A percentile compares a stretch with the other conserved stretches of the same genome.
Evolutionary conservation across 2,797 vertebrate genomes (phyloP).

Genomic region (Cirrhinus mrigala): DNA sequence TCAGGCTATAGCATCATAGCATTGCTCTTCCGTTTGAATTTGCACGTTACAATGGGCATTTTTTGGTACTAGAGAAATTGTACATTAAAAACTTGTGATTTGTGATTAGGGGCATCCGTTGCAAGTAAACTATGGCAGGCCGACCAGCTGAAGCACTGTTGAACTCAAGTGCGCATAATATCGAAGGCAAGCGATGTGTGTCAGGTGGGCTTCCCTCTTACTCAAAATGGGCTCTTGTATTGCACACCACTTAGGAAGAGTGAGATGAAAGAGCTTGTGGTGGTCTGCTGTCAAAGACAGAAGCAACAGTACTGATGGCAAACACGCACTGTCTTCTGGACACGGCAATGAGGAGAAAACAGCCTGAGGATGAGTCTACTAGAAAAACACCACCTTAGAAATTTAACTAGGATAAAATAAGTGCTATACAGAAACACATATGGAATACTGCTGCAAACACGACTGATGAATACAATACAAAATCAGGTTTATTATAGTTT

Average conservation of each 20-base stretch:
- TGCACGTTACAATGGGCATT: background rate
- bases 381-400: background rate
- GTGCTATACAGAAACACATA: background rate
- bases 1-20: background rate
- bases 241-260: conserved; percentile 23
- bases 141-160: conserved; percentile 31
- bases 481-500: background rate
- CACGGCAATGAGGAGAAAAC: background rate
- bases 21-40: background rate
- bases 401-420: background rate
- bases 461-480: background rate
- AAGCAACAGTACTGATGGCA: background rate
- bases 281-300: conserved; percentile 19
- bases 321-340: background rate
- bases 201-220: conserved; percentile 7
- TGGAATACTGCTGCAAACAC: background rate
- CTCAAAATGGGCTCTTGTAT: conserved; percentile 36
- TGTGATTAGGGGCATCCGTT: background rate
- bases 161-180: conserved; percentile 35
- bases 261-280: conserved; percentile 36
- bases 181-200: background rate
- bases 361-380: background rate
- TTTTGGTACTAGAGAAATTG: background rate
- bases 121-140: background rate
- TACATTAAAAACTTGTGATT: background rate